Evolutionary conservation across 2,113 vertebrate genomes (phyloP), one percentile per base, ranked within the genome.

Genomic region (Stegostoma tigrinum): DNA sequence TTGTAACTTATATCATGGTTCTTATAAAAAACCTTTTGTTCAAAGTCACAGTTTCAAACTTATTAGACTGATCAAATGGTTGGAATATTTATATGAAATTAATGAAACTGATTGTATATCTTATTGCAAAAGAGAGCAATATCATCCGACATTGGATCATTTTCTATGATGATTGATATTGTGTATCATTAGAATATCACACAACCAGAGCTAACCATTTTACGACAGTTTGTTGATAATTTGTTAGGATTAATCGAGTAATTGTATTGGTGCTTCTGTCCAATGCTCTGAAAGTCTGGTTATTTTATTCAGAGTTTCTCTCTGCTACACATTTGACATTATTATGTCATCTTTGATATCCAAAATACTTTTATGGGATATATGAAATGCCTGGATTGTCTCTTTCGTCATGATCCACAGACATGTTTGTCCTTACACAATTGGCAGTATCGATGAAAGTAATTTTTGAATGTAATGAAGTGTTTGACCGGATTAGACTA

Each of bases 331-430:
- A 93, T 90, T n/a, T 66, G 89, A 93, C 61, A 34, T 64, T 6
- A 93, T 67, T 93, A 67, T 38, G 66, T 66, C 34, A 67, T 93
- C 67, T 93, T 19, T 67, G 89, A 66, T 93, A n/a, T 93, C 34
- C 30, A 19, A 67, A 27, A 12, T 30, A 27, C 87, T 34, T 38
- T 45, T 93, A n/a, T 67, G 61, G 89, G 66, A 66, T 67, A 2
- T 93, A 67, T 38, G 6, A 66, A 93, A 66, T 93, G 21, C 34
- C 5, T 66, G 19, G 61, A 66, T 7, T 91, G 55, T 24, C 30
- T 93, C 89, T 38, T 93, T 66, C 67, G 66, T 38, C 89, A 67
- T 38, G 89, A n/a, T 42, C 17, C 55, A 64, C 42, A 19, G 89
- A n/a, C 5, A n/a, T 66, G 34, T 93, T 66, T 93, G 89, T 61